Base-by-base conservation (phyloP, 2,888 invertebrate species). In the Cheilosia vulpina region DNA sequence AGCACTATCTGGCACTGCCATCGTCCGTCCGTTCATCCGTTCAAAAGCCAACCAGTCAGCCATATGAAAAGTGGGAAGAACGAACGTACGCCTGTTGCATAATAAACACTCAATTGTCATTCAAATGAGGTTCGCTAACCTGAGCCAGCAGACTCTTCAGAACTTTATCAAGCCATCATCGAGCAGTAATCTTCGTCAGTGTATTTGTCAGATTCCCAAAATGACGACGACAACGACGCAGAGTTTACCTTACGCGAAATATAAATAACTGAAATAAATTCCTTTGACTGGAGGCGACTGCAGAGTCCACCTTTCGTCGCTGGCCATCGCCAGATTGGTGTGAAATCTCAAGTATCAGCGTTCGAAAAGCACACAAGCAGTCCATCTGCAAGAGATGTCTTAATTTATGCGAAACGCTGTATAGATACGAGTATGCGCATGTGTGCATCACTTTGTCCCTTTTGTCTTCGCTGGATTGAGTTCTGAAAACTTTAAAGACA, bases 91-190 rank as follows among this genome's bases (percentile, higher is more conserved):
- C 87, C 89, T 80, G 89, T 91, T 90, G 91, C 91, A 91, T 91
- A 91, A 91, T 90, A 91, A 91, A 89, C 90, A 90, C 89, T 89
- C 88, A 80, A 76, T 88, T 88, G 87, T 77, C 85, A 87, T 88
- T 88, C 87, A 88, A 85, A 87, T 87, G 62, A 75, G 79, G 87
- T 85, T 87, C 82, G 82, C 76, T 85, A 87, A 87, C 87, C 88
- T 87, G 69, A 72, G 68, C 71, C 66, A 75, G 31, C 27, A 31
- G 75, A 72, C 76, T 83, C 85, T 85, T 81, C 62, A 81, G 81
- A 85, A 85, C 81, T 66, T 81, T 85, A 81, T 81, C 79, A 72
- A 52, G 38, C 58, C 79, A 72, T 79, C 79, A 72, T 53, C 62
- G 21, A 19, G 55, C 11, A 47, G 62, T 43, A 62, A 73, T 65